Evolutionary conservation across 2,888 invertebrate species (phyloP), one percentile per base, ranked within the genome.

Genomic region (Cephus runcator): DNA sequence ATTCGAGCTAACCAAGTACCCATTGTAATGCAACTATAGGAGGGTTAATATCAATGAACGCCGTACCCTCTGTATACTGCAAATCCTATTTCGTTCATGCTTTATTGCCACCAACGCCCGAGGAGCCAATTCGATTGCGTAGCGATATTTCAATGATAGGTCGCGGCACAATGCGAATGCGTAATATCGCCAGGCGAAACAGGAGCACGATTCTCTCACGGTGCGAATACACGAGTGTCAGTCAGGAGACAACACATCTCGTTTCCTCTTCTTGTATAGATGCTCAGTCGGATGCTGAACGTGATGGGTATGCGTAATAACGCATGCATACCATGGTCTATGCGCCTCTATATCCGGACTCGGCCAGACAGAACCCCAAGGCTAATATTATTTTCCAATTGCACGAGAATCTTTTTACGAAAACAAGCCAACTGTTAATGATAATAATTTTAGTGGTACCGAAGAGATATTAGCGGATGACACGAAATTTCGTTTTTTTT

Each of bases 251-350:
- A 40, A 40, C 40, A 6, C 15, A 56, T 73, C 73, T 35, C 56
- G 15, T 33, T 73, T 73, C 40, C 34, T 11, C 34, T 69, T 69
- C 75, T 77, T 36, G 35, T 77, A 35, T 74, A 40, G 31, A 69
- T 31, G 69, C 23, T 69, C 33, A 6, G 75, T 69, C 40, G 23
- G 69, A 68, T 23, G 40, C 69, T 36, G n/a, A 33, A 68, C 75
- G 69, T 75, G 69, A 40, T 40, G 77, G 40, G 12, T 71, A 56
- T 73, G 15, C 68, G 31, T 33, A 35, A 36, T 36, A 12, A 36
- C 36, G 36, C 69, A 73, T 75, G 56, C 69, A 56, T 56, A 36
- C 69, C 12, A 76, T 69, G 74, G 75, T 76, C 68, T 56, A 77
- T 33, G 33, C 33, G 12, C 36, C 12, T 15, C 33, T 33, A 30